Evolutionary conservation across 2,113 vertebrate species (phyloP).

Genomic region (Oreochromis tanganicae): DNA sequence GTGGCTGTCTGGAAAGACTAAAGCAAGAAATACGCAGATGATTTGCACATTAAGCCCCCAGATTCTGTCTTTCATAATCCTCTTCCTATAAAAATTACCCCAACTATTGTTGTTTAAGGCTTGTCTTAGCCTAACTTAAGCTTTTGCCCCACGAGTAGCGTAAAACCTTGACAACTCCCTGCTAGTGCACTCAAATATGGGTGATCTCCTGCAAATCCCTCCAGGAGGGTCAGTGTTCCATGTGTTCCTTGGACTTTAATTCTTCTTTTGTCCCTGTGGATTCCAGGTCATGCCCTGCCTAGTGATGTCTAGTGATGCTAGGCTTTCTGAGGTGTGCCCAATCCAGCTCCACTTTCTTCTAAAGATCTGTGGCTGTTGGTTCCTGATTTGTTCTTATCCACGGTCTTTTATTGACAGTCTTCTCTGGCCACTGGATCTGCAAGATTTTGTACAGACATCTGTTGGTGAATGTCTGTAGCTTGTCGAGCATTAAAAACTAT

Average conservation of each 20-base stretch:
- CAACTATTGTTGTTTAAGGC: background rate
- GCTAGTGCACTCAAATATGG: background rate
- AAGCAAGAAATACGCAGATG: background rate
- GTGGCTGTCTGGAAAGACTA: background rate
- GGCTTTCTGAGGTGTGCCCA: background rate
- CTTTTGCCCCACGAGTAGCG: background rate
- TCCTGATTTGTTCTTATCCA: background rate
- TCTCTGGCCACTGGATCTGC: background rate
- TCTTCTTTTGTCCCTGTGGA: background rate
- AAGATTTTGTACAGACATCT: background rate
- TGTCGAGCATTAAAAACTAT: background rate
- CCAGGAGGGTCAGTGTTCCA: background rate
- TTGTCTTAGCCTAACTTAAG: background rate
- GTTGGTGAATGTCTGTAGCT: background rate
- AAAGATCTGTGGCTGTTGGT: background rate
- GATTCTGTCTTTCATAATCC: background rate
- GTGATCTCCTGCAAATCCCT: background rate
- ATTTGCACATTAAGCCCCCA: background rate
- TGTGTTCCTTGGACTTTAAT: background rate
- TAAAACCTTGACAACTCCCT: background rate
- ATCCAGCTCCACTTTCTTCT: background rate
- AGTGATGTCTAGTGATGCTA: background rate
- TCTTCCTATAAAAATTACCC: background rate
- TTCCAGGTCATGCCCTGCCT: background rate
- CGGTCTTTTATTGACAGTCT: background rate